Evolutionary conservation across 2,888 invertebrate species (phyloP).

Genomic region (Phengaris alcon): DNA sequence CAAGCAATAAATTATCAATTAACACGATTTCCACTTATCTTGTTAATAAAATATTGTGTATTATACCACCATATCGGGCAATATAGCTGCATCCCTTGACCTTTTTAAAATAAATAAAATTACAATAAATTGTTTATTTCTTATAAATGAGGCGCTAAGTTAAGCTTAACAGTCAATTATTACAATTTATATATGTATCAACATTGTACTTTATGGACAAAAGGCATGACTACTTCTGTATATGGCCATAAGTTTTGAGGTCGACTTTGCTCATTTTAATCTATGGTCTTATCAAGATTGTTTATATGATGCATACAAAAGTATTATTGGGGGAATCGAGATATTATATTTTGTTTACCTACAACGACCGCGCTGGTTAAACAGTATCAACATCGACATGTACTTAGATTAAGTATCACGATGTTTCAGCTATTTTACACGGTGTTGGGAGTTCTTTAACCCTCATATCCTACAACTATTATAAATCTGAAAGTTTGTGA

Average conservation of each 20-base stretch:
- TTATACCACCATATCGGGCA: conserved; percentile 6
- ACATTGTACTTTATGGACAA: neutral
- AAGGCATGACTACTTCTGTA: conserved; percentile 6
- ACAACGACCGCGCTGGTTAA: neutral
- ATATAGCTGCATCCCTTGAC: conserved; percentile 15
- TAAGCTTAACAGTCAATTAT: conserved; percentile 17
- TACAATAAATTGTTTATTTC: conserved; percentile 24
- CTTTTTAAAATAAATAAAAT: conserved; percentile 23
- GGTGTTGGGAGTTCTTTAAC: no score
- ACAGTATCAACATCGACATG: no score
- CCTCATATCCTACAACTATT: no score
- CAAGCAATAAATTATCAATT: conserved; percentile 15
- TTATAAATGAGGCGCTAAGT: conserved; percentile 24
- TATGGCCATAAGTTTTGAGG: conserved; percentile 21
- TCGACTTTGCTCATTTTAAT: conserved; percentile 6
- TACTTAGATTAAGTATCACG: no score
- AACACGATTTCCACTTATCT: conserved; percentile 15
- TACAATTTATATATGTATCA: conserved; percentile 3
- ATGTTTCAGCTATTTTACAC: no score
- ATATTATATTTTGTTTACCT: conserved; percentile 4
- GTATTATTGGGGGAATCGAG: neutral
- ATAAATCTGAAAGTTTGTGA: no score
- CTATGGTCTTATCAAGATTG: conserved; percentile 8
- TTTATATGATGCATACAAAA: neutral
- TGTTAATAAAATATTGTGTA: neutral